Percentiles rank a stretch among this genome's conserved stretches.
Evolutionary conservation across 2,888 invertebrate genomes (phyloP).

Genomic region (Eustalomyia histrio): DNA sequence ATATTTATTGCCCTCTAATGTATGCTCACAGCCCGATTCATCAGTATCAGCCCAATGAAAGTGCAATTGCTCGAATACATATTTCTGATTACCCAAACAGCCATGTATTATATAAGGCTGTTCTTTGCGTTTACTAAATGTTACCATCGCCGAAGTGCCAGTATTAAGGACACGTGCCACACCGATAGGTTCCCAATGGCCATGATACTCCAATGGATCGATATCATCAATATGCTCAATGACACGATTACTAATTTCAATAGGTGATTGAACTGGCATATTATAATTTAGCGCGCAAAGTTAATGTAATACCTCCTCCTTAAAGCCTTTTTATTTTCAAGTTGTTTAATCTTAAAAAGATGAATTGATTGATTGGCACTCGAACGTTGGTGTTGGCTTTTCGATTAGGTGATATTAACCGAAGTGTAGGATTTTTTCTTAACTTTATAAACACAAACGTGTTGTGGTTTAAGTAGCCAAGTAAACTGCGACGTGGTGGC

Average conservation of each 20-base stretch:
- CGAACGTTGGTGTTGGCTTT: constrained; percentile 13
- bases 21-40: constrained; percentile 89
- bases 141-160: constrained; percentile 82
- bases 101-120: constrained; percentile 84
- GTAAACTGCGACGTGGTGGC: constrained; percentile 77
- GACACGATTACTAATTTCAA: constrained; percentile 78
- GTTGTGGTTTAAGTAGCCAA: constrained; percentile 73
- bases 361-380: constrained; percentile 30
- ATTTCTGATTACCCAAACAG: constrained; percentile 83
- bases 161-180: constrained; percentile 78
- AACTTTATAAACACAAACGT: constrained; percentile 76
- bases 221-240: constrained; percentile 79
- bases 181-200: constrained; percentile 79
- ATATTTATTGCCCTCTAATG: constrained; percentile 86
- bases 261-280: constrained; percentile 80
- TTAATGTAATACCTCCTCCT: constrained; percentile 27
- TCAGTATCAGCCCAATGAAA: constrained; percentile 90
- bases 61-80: constrained; percentile 88
- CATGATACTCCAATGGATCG: constrained; percentile 79
- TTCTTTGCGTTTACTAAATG: constrained; percentile 82
- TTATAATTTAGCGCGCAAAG: constrained; percentile 26
- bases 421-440: constrained; percentile 75
- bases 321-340: constrained; percentile 30
- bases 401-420: constrained; percentile 73
- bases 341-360: constrained; percentile 12